phyloP scores from a whole-genome alignment of 2,888 invertebrate species.

The Diogma glabrata region DNA sequence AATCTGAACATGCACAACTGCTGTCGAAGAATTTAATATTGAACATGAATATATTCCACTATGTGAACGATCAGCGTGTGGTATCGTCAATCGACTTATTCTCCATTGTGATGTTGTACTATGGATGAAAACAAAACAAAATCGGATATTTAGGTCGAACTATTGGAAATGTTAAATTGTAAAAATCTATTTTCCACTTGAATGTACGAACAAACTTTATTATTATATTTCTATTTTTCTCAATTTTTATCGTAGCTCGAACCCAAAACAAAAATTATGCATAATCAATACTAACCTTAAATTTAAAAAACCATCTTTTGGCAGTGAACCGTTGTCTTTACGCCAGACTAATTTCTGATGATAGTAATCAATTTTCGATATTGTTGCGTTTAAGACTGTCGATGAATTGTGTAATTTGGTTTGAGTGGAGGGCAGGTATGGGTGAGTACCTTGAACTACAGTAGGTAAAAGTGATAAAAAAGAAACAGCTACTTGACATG shows the following conservation, averaged over 20 bases:
- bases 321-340: conserved; percentile 6
- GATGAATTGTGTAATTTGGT: neutral
- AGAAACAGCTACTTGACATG: conserved; percentile 42
- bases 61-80: conserved; percentile 50
- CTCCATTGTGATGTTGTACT: conserved; percentile 31
- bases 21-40: conserved; percentile 50
- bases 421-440: conserved; percentile 5
- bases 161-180: no score
- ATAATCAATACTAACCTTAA: no score
- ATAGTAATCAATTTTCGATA: conserved; percentile 11
- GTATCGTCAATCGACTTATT: conserved; percentile 32
- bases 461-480: conserved; percentile 28
- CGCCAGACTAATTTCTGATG: conserved; percentile 11
- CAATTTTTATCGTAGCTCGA: no score
- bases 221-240: no score
- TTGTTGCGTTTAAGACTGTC: neutral
- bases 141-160: neutral
- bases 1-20: conserved; percentile 53
- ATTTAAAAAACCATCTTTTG: conserved; percentile 12
- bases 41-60: conserved; percentile 54
- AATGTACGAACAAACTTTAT: no score
- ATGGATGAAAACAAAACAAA: neutral
- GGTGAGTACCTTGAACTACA: conserved; percentile 1
- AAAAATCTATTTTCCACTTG: no score
- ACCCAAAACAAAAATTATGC: no score